These are phyloP conservation scores for Diarsia brunnea DNA, from an alignment of 2,888 invertebrate genomes.

Conservation along the genomic window DNA sequence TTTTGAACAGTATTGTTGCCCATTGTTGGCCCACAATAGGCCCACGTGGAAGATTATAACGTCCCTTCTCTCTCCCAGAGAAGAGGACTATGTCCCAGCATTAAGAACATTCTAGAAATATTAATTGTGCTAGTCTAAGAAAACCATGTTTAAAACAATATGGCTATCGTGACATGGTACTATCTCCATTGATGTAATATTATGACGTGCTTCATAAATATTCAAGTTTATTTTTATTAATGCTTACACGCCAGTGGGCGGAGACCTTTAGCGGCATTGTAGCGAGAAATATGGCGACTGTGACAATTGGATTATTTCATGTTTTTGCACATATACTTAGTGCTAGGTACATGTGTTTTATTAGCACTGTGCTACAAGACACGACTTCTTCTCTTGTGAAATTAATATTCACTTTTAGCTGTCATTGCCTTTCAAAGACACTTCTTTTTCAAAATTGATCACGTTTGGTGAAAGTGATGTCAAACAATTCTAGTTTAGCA, in stretches of 20 bases:
- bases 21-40: neutral
- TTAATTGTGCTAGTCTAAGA: neutral
- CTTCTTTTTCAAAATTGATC: neutral
- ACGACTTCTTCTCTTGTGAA: neutral
- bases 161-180: slow-evolving; percentile 21
- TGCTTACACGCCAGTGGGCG: slow-evolving; percentile 46
- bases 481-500: neutral
- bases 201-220: slow-evolving; percentile 10
- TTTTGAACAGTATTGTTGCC: neutral
- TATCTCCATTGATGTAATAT: neutral
- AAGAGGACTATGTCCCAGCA: neutral
- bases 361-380: slow-evolving; percentile 4
- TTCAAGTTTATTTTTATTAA: slow-evolving; percentile 23
- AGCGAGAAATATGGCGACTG: slow-evolving; percentile 12
- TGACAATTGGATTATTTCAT: slow-evolving; percentile 55
- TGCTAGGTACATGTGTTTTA: neutral
- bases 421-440: neutral
- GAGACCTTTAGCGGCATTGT: slow-evolving; percentile 37
- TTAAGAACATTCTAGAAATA: neutral
- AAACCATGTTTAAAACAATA: neutral
- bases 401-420: neutral
- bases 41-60: neutral
- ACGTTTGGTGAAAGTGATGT: neutral
- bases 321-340: slow-evolving; percentile 19
- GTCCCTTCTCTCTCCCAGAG: neutral